These are phyloP conservation scores for Anthoscopus minutus DNA, from an alignment of 2,113 vertebrate genomes.

Conservation along the genomic window DNA sequence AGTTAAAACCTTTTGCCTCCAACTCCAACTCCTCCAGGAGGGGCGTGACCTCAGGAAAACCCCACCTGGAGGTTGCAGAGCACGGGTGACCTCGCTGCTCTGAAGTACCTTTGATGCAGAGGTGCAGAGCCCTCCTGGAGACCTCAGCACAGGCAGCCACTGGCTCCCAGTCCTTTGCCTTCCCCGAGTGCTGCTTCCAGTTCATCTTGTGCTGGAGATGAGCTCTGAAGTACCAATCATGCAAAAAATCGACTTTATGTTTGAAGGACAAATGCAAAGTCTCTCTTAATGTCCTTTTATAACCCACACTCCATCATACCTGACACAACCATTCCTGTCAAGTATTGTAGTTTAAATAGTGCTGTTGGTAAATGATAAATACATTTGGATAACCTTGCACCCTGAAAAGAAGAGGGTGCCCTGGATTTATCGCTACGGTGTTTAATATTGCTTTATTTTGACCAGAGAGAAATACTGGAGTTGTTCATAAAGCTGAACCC, in stretches of 20 bases:
- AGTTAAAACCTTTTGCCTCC: neutral
- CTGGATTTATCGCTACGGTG: conserved; percentile 51
- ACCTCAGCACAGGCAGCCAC: neutral
- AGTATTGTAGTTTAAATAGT: conserved; percentile 12
- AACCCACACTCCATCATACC: conserved; percentile 53
- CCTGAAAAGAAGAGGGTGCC: neutral
- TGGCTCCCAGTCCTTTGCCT: neutral
- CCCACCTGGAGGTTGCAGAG: neutral
- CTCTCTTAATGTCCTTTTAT: conserved; percentile 39
- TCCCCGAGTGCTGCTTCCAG: neutral
- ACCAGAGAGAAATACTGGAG: conserved; percentile 49
- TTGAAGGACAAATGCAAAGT: conserved; percentile 67
- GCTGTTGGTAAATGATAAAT: conserved; percentile 61
- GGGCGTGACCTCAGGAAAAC: neutral
- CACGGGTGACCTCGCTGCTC: neutral
- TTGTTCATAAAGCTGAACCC: conserved; percentile 61
- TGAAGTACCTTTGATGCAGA: neutral
- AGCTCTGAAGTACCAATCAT: conserved; percentile 19
- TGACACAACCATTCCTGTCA: conserved; percentile 50
- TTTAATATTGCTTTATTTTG: conserved; percentile 51
- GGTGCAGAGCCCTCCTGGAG: neutral
- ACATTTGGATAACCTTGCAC: conserved; percentile 26
- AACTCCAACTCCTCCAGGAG: neutral
- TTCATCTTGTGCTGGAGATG: neutral
- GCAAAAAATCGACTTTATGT: conserved; percentile 60